Conservation (phyloP, 1,140 invertebrate genomes). For the Littorina saxatilis region DNA sequence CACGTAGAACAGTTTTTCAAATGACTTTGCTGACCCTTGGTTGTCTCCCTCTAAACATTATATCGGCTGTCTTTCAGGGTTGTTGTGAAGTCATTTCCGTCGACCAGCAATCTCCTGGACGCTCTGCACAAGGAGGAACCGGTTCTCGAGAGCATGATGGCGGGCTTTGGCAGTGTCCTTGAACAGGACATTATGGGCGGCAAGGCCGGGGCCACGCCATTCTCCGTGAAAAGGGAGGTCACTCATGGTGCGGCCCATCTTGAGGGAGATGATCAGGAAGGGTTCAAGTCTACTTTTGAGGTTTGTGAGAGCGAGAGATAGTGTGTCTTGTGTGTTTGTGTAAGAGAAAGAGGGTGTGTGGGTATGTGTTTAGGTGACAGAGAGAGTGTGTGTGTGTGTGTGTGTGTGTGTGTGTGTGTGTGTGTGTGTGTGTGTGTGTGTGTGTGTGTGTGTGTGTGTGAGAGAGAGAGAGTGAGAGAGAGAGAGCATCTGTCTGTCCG, state of each 20-base stretch:
- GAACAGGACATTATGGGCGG: neutral
- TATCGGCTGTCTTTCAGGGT: too few relatives aligned
- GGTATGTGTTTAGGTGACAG: neutral
- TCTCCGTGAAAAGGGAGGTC: neutral
- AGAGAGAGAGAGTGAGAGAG: too few relatives aligned
- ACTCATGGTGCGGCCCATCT: neutral
- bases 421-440: too few relatives aligned
- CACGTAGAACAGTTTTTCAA: too few relatives aligned
- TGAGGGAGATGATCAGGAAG: neutral
- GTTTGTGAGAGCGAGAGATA: neutral
- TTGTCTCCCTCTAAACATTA: too few relatives aligned
- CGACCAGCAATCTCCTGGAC: neutral
- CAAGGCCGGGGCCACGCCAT: neutral
- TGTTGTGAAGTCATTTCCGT: slow-evolving; percentile 64
- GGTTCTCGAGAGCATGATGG: neutral
- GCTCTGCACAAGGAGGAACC: neutral
- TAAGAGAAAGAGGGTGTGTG: neutral
- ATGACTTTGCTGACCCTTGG: too few relatives aligned
- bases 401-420: neutral
- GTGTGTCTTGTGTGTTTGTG: too few relatives aligned
- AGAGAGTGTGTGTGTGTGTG: neutral
- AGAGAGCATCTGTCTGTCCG: too few relatives aligned
- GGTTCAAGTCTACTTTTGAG: neutral
- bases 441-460: too few relatives aligned
- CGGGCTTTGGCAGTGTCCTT: neutral